These are phyloP conservation scores for Alloplasta piceator DNA, from an alignment of 2,888 invertebrate species.

Conservation along the genomic window DNA sequence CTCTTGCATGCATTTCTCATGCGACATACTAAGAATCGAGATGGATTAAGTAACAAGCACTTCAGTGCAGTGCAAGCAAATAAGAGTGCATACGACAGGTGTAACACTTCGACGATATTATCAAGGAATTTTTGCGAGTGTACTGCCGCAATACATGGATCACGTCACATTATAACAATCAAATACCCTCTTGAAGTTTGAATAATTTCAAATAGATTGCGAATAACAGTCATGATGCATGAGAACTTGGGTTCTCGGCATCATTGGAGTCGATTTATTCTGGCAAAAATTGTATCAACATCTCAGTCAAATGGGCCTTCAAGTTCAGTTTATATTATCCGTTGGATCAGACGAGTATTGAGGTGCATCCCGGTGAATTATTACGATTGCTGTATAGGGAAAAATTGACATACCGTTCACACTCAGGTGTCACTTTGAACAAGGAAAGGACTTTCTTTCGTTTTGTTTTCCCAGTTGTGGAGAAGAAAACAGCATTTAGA, in stretches of 20 bases:
- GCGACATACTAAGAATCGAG: constrained; percentile 34
- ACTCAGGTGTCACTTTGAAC: constrained; percentile 2
- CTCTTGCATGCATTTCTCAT: constrained; percentile 17
- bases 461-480: constrained; percentile 8
- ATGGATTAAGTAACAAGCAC: constrained; percentile 20
- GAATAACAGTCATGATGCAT: neutral
- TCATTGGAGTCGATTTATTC: constrained; percentile 1
- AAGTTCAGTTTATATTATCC: constrained; percentile 12
- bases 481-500: constrained; percentile 5
- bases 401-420: constrained; percentile 50
- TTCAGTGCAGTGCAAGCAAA: neutral
- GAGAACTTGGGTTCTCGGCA: neutral
- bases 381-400: constrained; percentile 24
- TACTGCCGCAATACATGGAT: neutral
- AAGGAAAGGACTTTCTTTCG: constrained; percentile 10
- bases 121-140: no score
- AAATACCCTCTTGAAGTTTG: neutral
- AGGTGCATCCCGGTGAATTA: constrained; percentile 20
- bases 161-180: neutral
- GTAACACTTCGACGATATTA: constrained; percentile 13
- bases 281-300: constrained; percentile 2
- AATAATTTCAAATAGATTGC: neutral
- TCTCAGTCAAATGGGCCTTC: constrained; percentile 5
- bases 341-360: constrained; percentile 23
- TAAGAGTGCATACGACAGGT: constrained; percentile 11